Evolutionary conservation across 2,888 invertebrate genomes (phyloP).

Genomic region (Exephanes ischioxanthus): DNA sequence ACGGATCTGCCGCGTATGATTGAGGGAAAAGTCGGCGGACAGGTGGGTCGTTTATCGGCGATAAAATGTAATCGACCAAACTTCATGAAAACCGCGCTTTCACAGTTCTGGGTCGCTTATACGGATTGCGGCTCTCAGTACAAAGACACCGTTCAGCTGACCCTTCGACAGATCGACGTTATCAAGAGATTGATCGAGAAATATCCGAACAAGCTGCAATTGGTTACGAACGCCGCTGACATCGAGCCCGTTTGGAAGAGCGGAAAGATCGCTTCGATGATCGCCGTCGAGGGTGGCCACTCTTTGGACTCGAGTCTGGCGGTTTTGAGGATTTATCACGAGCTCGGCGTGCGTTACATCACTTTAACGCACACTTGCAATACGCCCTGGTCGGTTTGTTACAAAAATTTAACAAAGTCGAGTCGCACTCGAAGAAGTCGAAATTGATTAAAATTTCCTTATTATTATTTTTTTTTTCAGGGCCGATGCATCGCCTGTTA

Average conservation of each 20-base stretch:
- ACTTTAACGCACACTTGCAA: conserved; percentile 88
- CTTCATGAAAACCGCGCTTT: not conserved
- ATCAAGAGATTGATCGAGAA: conserved; percentile 86
- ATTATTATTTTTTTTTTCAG: conserved; percentile 70
- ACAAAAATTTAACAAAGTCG: not conserved
- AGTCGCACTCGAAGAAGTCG: not conserved
- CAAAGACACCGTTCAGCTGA: conserved; percentile 86
- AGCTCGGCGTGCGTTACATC: conserved; percentile 88
- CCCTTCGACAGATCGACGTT: conserved; percentile 88
- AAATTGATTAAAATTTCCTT: not conserved
- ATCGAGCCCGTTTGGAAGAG: conserved; percentile 77
- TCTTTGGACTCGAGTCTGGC: conserved; percentile 87
- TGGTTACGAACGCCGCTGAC: conserved; percentile 83
- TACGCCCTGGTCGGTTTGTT: conserved; percentile 86
- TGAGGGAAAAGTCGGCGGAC: conserved; percentile 86
- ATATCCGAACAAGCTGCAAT: conserved; percentile 83
- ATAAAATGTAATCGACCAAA: conserved; percentile 1
- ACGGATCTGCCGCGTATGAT: conserved; percentile 86
- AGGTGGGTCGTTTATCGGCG: conserved; percentile 81
- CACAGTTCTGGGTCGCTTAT: conserved; percentile 88
- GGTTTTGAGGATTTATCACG: conserved; percentile 86
- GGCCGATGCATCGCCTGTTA: conserved; percentile 83
- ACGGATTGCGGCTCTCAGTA: conserved; percentile 86
- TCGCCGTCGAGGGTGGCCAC: conserved; percentile 88
- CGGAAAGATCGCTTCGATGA: conserved; percentile 87